Conservation (phyloP, 2,888 invertebrate genomes). For the Heliconius charithonia region DNA sequence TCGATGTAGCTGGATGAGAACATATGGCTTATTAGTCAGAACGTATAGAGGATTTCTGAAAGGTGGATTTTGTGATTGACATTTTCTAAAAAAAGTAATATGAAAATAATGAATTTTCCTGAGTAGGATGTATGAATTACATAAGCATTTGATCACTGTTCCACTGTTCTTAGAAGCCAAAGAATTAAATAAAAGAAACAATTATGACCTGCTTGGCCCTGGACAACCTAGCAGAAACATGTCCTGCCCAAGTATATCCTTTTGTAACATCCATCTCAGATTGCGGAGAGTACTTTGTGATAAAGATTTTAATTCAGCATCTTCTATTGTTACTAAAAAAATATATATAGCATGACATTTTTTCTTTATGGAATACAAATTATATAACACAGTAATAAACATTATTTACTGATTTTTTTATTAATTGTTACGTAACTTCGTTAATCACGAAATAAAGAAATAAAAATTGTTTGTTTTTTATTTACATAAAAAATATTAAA, state of each 20-base stretch:
- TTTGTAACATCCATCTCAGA: conserved; percentile 98
- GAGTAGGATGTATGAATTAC: neutral
- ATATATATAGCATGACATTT: neutral
- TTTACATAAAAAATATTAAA: neutral
- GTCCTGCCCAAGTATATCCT: conserved; percentile 96
- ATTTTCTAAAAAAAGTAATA: neutral
- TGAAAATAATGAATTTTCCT: neutral
- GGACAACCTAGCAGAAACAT: conserved; percentile 97
- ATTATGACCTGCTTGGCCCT: conserved; percentile 86
- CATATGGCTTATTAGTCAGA: too few species aligned
- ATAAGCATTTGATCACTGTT: too few species aligned
- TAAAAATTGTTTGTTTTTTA: neutral
- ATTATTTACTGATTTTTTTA: neutral
- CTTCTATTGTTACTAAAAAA: conserved; percentile 71
- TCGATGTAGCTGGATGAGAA: too few species aligned
- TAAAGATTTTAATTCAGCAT: conserved; percentile 82
- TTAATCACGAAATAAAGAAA: neutral
- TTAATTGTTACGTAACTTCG: neutral
- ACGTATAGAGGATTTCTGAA: too few species aligned
- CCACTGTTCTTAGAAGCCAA: too few species aligned
- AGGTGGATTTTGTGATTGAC: too few species aligned
- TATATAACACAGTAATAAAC: too few species aligned
- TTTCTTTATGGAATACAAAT: neutral
- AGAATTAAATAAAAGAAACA: too few species aligned
- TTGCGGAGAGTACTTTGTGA: conserved; percentile 91